A percentile compares a stretch with the other conserved stretches of the same genome.
Conservation (phyloP, 2,113 vertebrate species). For the Drymodes brunneopygia region DNA sequence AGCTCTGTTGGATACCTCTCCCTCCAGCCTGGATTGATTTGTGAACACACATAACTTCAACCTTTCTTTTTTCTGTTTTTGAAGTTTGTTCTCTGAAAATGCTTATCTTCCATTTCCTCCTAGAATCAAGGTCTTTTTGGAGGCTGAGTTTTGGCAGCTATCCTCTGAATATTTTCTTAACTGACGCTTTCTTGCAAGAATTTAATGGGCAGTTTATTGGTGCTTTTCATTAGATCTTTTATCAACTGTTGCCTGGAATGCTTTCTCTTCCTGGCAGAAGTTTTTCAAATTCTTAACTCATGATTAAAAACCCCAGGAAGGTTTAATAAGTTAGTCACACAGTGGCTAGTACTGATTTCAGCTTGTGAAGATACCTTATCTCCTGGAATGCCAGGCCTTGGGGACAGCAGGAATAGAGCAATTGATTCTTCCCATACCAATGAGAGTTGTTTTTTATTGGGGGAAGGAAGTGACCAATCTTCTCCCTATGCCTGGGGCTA, state of each 20-base stretch:
- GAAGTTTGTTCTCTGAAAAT: not conserved
- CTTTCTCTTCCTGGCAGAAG: slow-evolving; percentile 42
- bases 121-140: not conserved
- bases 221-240: slow-evolving; percentile 38
- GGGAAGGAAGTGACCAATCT: not conserved
- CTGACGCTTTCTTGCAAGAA: slow-evolving; percentile 26
- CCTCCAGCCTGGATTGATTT: not conserved
- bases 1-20: not conserved
- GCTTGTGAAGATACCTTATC: slow-evolving; percentile 9
- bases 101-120: not conserved
- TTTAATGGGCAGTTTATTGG: not conserved
- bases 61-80: not conserved
- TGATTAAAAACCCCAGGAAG: slow-evolving; percentile 14
- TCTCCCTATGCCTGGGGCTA: not conserved
- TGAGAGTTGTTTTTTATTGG: not conserved
- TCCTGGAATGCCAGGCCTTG: not conserved
- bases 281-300: slow-evolving; percentile 14
- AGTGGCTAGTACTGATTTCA: slow-evolving; percentile 3
- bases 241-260: slow-evolving; percentile 28
- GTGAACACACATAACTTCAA: not conserved
- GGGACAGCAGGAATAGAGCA: not conserved
- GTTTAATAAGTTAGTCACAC: slow-evolving; percentile 29
- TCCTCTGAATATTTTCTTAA: slow-evolving; percentile 31
- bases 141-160: not conserved
- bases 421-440: not conserved